Evolutionary conservation across 37 sponge, comb jelly and placozoan species (phyloP), one percentile per base, ranked within the genome.

Genomic region (Cladorhizidae sp.): DNA sequence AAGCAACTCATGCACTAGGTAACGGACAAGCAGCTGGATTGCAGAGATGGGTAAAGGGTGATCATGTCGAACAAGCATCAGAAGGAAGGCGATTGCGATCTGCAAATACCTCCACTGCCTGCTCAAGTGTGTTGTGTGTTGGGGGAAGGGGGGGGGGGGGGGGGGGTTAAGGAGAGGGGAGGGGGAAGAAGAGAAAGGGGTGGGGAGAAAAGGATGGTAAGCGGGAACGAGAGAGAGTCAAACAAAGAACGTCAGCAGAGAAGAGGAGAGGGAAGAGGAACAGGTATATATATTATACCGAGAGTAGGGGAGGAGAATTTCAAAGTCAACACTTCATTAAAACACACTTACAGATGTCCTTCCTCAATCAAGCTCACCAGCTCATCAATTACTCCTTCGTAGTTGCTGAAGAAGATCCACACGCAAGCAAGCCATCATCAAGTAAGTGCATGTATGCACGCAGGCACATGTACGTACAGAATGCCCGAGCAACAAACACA

Each of bases 21-120:
- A 59, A 40, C 72, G 50, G 7, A 79, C 77, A n/a, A 90, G 43
- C 15, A 91, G 67, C 72, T 76, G 52, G 11, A 90, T 68, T 21
- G 87, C 94, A 32, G 32, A 11, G 14, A 67, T 33, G 35, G 88
- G 88, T 37, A 83, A 83, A 18, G 80, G 76, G 33, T 63, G 36
- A 14, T 91, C 85, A 73, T 82, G 80, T 11, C 82, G 88, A 73
- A 94, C 80, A 7, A 91, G 76, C 51, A 86, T 35, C n/a, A 64
- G 58, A 59, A 94, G 74, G 64, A 93, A 82, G 54, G 45, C 28
- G 2, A 75, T 57, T 45, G 79, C 74, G 52, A 87, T 86, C 40
- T 83, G 75, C 7, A 67, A 68, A 76, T 77, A 80, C 49, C 82
- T 43, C 94, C 94, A 94, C 0, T 70, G 87, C 72, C 94, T 94